Evolutionary conservation across 2,888 invertebrate species (phyloP).

Genomic region (Cryptocheilus praepositus): DNA sequence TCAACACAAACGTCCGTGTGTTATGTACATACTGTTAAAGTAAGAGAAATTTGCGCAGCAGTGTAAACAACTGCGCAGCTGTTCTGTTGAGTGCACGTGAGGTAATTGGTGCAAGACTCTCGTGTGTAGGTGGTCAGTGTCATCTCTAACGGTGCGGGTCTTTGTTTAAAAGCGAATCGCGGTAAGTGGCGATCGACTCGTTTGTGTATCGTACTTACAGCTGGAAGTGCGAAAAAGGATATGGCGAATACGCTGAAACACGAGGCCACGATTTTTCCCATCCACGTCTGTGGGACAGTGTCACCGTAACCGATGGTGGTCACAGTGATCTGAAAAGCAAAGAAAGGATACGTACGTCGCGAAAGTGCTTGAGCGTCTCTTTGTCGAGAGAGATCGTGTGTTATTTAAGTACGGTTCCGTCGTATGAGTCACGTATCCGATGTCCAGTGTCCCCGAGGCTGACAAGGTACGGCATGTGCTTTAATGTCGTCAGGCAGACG

Average conservation of each 20-base stretch:
- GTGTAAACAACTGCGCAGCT: no score
- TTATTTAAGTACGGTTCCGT: no score
- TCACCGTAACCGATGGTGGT: slow-evolving; percentile 93
- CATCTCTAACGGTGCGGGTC: neutral
- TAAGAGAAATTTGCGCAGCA: no score
- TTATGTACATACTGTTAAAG: no score
- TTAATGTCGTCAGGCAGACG: no score
- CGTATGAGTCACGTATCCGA: no score
- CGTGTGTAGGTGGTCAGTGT: neutral
- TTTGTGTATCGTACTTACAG: slow-evolving; percentile 78
- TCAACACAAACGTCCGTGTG: no score
- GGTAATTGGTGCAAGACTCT: neutral
- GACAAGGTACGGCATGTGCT: no score
- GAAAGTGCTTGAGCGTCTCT: neutral
- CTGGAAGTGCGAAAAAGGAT: slow-evolving; percentile 90
- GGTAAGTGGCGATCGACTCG: no score
- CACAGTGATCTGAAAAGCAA: slow-evolving; percentile 81
- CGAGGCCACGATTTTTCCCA: slow-evolving; percentile 90
- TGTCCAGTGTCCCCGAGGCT: no score
- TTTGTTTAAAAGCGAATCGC: no score
- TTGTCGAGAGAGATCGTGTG: no score
- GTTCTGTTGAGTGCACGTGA: neutral
- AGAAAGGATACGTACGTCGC: slow-evolving; percentile 2
- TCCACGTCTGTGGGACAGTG: slow-evolving; percentile 90
- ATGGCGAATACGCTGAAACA: slow-evolving; percentile 92